A percentile compares a stretch with the other conserved stretches of the same genome.
Evolutionary conservation across 64 coral and sea anemone genomes (phyloP).

Genomic region (Porites lutea): DNA sequence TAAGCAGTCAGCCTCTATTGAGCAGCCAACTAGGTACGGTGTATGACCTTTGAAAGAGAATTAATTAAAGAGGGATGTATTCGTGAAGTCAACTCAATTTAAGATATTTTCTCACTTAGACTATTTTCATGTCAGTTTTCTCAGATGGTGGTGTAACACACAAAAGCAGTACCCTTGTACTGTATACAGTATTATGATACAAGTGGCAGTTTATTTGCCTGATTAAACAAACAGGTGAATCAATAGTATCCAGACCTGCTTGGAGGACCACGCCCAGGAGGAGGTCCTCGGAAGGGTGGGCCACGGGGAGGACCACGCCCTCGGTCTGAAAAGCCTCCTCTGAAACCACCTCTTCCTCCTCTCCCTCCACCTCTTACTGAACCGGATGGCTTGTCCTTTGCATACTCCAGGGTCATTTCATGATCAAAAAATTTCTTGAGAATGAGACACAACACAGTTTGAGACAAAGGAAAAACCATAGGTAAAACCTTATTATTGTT

Average conservation of each 20-base stretch:
- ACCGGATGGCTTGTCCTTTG: constrained; percentile 65
- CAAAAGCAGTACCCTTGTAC: too few relatives aligned
- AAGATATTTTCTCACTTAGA: too few relatives aligned
- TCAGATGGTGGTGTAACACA: too few relatives aligned
- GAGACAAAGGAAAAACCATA: background rate
- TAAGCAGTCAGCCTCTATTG: too few relatives aligned
- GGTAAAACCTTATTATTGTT: background rate
- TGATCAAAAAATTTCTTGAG: constrained; percentile 48
- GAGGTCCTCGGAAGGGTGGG: constrained; percentile 37
- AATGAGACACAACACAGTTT: background rate
- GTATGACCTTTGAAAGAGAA: too few relatives aligned
- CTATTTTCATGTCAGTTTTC: too few relatives aligned
- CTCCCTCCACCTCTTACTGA: constrained; percentile 29
- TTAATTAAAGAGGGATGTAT: too few relatives aligned
- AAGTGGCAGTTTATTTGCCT: too few relatives aligned
- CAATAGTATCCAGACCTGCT: background rate
- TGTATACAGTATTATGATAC: too few relatives aligned
- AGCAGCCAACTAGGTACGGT: too few relatives aligned
- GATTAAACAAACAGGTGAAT: too few relatives aligned
- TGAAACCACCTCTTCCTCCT: constrained; percentile 39
- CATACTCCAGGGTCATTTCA: constrained; percentile 63
- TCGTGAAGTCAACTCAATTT: too few relatives aligned
- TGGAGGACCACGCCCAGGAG: constrained; percentile 32
- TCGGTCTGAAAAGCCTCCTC: constrained; percentile 41
- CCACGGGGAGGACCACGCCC: constrained; percentile 31